Base-by-base conservation (phyloP, 2,888 invertebrate genomes). In the Thymelicus acteon region DNA sequence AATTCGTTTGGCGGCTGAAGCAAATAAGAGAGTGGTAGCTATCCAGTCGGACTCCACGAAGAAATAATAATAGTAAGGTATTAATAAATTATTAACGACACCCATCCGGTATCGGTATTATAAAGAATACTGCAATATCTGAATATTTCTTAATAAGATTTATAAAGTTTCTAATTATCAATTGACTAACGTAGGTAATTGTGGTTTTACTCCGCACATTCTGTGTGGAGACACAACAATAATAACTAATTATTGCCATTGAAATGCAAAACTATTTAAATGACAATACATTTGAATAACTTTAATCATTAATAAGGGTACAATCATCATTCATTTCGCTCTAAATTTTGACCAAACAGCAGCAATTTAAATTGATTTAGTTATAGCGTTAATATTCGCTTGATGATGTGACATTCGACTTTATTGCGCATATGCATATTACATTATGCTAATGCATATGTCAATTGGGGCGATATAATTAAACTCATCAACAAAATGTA, bases 371-470 rank as follows among this genome's bases (percentile, higher is more conserved):
- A 65, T 47, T 47, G 31, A 66, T 66, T 66, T 47, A 66, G 37
- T 15, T 58, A 61, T 24, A 65, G 54, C 54, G 7, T 40, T 57
- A 65, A 65, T 65, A 57, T 40, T 65, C 65, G 40, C 44, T 44
- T 44, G 44, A 64, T 64, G 19, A 24, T 24, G 54, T 54, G 66
- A 66, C 58, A 66, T 47, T 31, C 47, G 47, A 66, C 66, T 54
- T 54, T 24, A 65, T 24, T n/a, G 47, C 58, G 31, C 57, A 7
- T 47, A 65, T 65, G 57, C 57, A 58, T 66, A 64, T 64, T 54
- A 24, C 54, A 66, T 47, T 66, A 66, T 66, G 66, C 31, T 58
- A 66, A 66, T 66, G 58, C 47, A 49, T 8, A 39, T 58, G 44
- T 58, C 66, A 58, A 66, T 65, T 65, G 54, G 40, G 54, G 49